These are phyloP conservation scores for Ornithoptera alexandrae DNA, from an alignment of 2,888 invertebrate species.

Conservation along the genomic window DNA sequence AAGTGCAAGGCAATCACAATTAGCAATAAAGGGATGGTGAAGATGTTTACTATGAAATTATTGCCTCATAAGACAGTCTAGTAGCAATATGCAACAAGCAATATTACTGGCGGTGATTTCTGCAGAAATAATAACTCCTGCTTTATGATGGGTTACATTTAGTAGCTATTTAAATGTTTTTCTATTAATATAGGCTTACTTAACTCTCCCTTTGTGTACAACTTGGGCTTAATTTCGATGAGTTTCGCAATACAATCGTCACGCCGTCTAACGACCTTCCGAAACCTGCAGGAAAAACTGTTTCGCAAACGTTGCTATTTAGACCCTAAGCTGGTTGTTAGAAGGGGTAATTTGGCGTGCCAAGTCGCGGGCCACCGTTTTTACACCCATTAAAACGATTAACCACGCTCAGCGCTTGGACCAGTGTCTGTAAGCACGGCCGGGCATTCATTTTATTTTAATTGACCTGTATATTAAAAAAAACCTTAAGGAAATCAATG, in stretches of 20 bases:
- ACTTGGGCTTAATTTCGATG: slow-evolving; percentile 7
- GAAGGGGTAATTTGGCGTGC: slow-evolving; percentile 40
- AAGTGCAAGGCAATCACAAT: no score
- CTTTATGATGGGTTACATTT: no score
- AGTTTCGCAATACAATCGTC: slow-evolving; percentile 40
- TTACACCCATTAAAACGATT: slow-evolving; percentile 62
- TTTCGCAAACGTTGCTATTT: slow-evolving; percentile 49
- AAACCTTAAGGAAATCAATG: no score
- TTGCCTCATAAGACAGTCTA: no score
- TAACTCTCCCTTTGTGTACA: slow-evolving; percentile 10
- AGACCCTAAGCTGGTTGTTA: slow-evolving; percentile 36
- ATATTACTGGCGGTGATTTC: no score
- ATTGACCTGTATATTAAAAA: no score
- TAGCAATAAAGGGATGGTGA: no score
- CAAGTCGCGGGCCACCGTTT: slow-evolving; percentile 39
- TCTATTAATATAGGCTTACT: no score
- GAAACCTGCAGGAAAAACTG: slow-evolving; percentile 50
- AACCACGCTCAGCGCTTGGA: slow-evolving; percentile 59
- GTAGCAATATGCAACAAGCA: no score
- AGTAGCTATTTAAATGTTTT: no score
- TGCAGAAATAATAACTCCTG: no score
- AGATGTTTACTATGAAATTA: no score
- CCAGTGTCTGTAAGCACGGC: slow-evolving; percentile 44
- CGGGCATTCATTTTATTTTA: slow-evolving; percentile 25
- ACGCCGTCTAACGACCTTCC: slow-evolving; percentile 62